phyloP scores from a whole-genome alignment of 2,797 vertebrate genomes.

The Cryptoprocta ferox region DNA sequence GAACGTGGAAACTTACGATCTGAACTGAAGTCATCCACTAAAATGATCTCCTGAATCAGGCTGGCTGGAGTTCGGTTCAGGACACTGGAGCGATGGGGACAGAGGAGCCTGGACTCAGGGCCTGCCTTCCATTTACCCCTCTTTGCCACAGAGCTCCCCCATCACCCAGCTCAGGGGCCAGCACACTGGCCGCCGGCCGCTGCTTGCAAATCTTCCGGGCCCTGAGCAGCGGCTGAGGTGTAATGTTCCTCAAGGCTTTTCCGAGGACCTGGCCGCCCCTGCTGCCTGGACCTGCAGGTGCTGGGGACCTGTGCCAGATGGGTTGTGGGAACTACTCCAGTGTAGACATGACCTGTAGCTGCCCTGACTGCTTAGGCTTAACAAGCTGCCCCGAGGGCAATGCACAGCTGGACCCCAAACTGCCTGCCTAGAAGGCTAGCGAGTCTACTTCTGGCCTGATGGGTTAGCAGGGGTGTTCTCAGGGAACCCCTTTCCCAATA shows the following conservation, averaged over 20 bases:
- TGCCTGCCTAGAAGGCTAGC: no score
- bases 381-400: background rate
- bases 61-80: conserved; percentile 93
- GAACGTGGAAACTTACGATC: conserved; percentile 91
- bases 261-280: fast-evolving
- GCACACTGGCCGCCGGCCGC: background rate
- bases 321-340: background rate
- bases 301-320: background rate
- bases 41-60: conserved; percentile 96
- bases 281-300: background rate
- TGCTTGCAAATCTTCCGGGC: background rate
- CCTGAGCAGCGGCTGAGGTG: background rate
- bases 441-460: no score
- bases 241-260: background rate
- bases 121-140: background rate
- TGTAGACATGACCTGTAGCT: background rate
- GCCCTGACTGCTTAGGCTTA: background rate
- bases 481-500: background rate
- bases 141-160: background rate
- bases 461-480: background rate
- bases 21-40: conserved; percentile 98
- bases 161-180: background rate
- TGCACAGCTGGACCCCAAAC: background rate
- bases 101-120: conserved; percentile 41
- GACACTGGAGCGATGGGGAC: conserved; percentile 88